Evolutionary conservation across 2,113 vertebrate species (phyloP).

Genomic region (Baryphthengus martii): DNA sequence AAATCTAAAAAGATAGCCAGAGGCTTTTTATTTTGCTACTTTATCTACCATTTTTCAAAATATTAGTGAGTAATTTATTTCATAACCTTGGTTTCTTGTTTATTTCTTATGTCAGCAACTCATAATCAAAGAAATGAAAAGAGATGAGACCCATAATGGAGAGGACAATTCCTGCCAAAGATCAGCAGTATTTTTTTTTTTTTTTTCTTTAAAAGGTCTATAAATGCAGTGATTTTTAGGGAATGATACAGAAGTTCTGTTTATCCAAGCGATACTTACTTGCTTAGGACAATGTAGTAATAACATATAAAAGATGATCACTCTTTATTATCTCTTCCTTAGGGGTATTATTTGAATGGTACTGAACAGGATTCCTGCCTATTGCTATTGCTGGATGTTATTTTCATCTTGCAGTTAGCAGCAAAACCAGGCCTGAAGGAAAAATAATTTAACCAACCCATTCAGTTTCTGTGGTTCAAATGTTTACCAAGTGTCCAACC

Average conservation of each 20-base stretch:
- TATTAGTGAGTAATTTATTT: not conserved
- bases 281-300: not conserved
- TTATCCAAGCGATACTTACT: not conserved
- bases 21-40: not conserved
- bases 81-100: not conserved
- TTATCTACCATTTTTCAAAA: not conserved
- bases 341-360: not conserved
- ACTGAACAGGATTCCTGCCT: not conserved
- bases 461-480: not conserved
- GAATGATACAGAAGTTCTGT: not conserved
- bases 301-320: not conserved
- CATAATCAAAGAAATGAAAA: not conserved
- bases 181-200: not conserved
- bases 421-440: not conserved
- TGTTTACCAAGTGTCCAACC: not conserved
- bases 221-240: not conserved
- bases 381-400: not conserved
- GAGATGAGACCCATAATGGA: not conserved
- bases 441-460: not conserved
- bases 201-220: not conserved
- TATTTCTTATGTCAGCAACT: not conserved
- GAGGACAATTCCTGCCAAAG: not conserved
- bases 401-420: not conserved
- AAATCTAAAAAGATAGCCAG: not conserved
- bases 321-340: not conserved